Evolutionary conservation across 2,113 vertebrate genomes (phyloP), one percentile per base, ranked within the genome.

Genomic region (Charina bottae): DNA sequence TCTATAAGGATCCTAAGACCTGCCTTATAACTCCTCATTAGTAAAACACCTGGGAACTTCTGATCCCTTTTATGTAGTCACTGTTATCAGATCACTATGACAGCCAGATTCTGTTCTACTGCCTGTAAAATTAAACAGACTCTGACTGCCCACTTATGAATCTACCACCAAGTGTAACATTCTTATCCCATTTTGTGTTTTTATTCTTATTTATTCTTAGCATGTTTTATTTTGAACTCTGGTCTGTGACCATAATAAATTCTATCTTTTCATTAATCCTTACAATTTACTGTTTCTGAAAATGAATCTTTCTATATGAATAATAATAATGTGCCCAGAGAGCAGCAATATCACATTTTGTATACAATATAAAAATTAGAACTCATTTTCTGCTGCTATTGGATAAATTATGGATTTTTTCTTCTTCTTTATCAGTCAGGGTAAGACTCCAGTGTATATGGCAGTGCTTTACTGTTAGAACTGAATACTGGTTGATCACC

Each of bases 361-460:
- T 33, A 49, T 62, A 85, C 33, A 9, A 2, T n/a, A 0, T 6
- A 0, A 0, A 0, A 72, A 4, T 10, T 2, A 55, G 13, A 21
- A 42, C 1, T 93, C 58, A 42, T 26, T n/a, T 93, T 89, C 2
- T 46, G n/a, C 9, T 5, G 21, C 6, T n/a, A 54, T 49, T 28
- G 84, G 24, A 26, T 83, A 28, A n/a, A 83, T 68, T 55, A 85
- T 4, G 7, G 24, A 11, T 64, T 28, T 33, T 1, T n/a, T n/a
- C n/a, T 17, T 5, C 5, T 7, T 64, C 6, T 58, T 86, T 49
- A 12, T 72, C 55, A 72, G 28, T 7, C 10, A 62, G 89, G 53
- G 33, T 87, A 33, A 56, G 58, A 37, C 85, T 58, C 24, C 58
- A 13, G 2, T 15, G 0, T 1, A 1, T 19, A 0, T 2, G 54